Conservation (phyloP, 1,140 invertebrate species). For the Rhagoletis pomonella region DNA sequence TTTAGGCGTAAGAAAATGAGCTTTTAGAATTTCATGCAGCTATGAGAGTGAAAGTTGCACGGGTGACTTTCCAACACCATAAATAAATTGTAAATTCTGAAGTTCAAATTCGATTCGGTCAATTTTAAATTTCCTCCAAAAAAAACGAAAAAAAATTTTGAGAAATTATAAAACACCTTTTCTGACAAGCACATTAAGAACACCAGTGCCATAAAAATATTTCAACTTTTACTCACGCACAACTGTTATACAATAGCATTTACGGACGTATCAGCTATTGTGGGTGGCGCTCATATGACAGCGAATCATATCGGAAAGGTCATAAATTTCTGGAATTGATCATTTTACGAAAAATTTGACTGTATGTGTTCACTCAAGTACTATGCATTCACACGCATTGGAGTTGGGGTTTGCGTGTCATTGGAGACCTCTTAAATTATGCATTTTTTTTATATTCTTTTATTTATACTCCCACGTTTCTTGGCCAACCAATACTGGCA, state of each 20-base stretch:
- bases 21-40: too few relatives aligned
- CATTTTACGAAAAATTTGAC: background rate
- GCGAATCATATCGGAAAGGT: slow-evolving; percentile 21
- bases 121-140: too few relatives aligned
- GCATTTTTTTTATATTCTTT: slow-evolving; percentile 17
- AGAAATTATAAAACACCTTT: too few relatives aligned
- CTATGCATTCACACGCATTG: background rate
- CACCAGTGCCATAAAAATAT: too few relatives aligned
- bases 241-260: background rate
- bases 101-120: too few relatives aligned
- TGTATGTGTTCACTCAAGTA: background rate
- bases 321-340: slow-evolving; percentile 38
- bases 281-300: background rate
- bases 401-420: slow-evolving; percentile 5
- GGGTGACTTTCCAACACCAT: too few relatives aligned
- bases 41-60: too few relatives aligned
- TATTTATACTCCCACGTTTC: slow-evolving; percentile 29
- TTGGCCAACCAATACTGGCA: slow-evolving; percentile 25
- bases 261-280: background rate
- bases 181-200: too few relatives aligned
- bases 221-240: too few relatives aligned
- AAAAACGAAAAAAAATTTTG: too few relatives aligned
- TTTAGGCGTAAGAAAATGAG: too few relatives aligned
- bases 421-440: slow-evolving; percentile 29
- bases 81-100: too few relatives aligned